Base-by-base conservation (phyloP, 1,140 invertebrate genomes). In the Philotrypesis tridentata region DNA sequence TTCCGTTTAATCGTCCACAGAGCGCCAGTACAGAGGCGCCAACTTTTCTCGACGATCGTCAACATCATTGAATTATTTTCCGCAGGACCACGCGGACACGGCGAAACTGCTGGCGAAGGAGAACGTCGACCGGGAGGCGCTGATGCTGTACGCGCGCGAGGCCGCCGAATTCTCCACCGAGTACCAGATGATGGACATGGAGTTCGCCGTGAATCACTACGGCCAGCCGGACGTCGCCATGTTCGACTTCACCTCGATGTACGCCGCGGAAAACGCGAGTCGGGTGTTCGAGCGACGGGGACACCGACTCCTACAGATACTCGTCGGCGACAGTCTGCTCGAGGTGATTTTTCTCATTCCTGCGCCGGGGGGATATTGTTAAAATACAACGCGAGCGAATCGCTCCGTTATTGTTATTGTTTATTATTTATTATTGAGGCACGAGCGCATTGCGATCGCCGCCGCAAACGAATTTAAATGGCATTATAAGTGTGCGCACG, bases 231-330 rank as follows among this genome's bases (percentile, higher is more conserved):
- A 99, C 92, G 97, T 99, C 0, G 98, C 98, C n/a, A 98, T 99
- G 95, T 99, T 99, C 92, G 99, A 99, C 91, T 99, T 99, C 89
- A 99, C 99, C 0, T 98, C 98, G 0, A 98, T 99, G 96, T 99
- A 98, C 92, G 97, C 97, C 6, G 97, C 99, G 0, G 97, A 99
- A 91, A 98, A 99, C 93, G 97, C 98, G 29, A 97, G 95, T 85
- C 93, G 96, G 78, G 94, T 98, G 21, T 86, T 97, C 1, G 95
- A 98, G 89, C 93, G 95, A 74, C 92, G 95, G 82, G 96, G 96
- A 0, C 95, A 97, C 84, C 94, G 94, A 70, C 91, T 99, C 4
- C 91, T 99, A 0, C 96, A 97, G 92, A 96, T 95, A 79, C 93
- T 99, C 61, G 98, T 99, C 8, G 98, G 99, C 1, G 99, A 99